phyloP scores from a whole-genome alignment of 2,113 vertebrate species.

The Nibea albiflora region DNA sequence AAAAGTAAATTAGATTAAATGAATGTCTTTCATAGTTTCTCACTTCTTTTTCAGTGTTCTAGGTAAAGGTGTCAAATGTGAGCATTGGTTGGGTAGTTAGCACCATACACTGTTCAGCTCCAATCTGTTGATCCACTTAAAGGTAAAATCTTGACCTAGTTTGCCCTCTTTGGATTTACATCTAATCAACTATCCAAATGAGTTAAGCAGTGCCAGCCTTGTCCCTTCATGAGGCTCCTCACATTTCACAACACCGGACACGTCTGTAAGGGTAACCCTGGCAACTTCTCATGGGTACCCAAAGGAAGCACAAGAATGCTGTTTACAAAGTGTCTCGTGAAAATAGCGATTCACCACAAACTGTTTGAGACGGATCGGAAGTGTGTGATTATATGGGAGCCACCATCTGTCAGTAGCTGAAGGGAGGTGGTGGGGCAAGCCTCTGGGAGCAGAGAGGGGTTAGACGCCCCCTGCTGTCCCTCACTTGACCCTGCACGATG shows the following conservation, averaged over 20 bases:
- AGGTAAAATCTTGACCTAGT: constrained; percentile 77
- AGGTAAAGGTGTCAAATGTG: constrained; percentile 55
- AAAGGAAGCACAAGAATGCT: constrained; percentile 70
- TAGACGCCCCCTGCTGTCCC: constrained; percentile 72
- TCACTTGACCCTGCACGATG: constrained; percentile 52
- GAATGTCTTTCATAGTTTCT: not conserved
- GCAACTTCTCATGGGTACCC: constrained; percentile 53
- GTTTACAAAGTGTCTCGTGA: constrained; percentile 75
- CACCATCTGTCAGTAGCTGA: constrained; percentile 74
- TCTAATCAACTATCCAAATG: constrained; percentile 67
- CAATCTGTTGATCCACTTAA: constrained; percentile 77
- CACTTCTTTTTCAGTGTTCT: constrained; percentile 10
- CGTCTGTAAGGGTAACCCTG: constrained; percentile 50
- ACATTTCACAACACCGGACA: constrained; percentile 66
- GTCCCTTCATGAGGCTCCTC: constrained; percentile 46
- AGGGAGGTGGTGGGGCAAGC: constrained; percentile 55
- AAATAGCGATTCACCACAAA: constrained; percentile 73
- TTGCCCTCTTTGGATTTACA: constrained; percentile 72
- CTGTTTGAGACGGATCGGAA: constrained; percentile 70
- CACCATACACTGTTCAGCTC: constrained; percentile 56
- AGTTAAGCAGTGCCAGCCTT: constrained; percentile 46
- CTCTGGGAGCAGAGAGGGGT: constrained; percentile 38
- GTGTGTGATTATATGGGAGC: constrained; percentile 77
- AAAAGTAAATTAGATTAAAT: not conserved
- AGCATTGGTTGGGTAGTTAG: constrained; percentile 56